Evolutionary conservation across 2,797 vertebrate species (phyloP), one percentile per base, ranked within the genome.

Genomic region (Enteromius unitaeniatus): DNA sequence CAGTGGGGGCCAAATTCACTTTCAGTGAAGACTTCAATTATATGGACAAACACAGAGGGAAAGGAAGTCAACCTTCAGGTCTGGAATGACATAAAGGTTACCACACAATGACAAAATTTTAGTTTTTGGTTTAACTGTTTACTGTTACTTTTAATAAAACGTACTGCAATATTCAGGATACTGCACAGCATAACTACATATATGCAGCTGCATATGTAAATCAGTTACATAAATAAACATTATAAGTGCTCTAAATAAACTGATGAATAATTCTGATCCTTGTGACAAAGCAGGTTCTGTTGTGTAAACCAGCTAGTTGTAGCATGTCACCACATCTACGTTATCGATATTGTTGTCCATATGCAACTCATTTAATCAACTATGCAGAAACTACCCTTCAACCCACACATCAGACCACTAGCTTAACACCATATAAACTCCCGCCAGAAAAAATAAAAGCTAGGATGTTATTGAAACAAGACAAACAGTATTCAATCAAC

Each of bases 261-360:
- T 64, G 11, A 15, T 62, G 26, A 73, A 55, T 65, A 65, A 65
- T 75, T 40, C 37, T 72, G 8, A 40, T 82, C 42, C 37, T 47
- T 49, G 26, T 47, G 40, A 73, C 10, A 49, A 45, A 53, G 31
- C 1, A 37, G 3, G 51, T 23, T 6, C 15, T 45, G 55, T 19
- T 51, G 68, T 34, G 21, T 53, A 74, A 81, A 74, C 15, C 28
- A 82, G 45, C 28, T 73, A 81, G 73, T 72, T 45, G 13, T 69
- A 34, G 34, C 67, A 58, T 26, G 67, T 55, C 15, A 70, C 37
- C 42, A 40, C 55, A 64, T 80, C 34, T 73, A 49, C 17, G 65
- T 53, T 3, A 17, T 19, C 4, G 1, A 72, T 26, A 11, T 28
- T 42, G 42, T 60, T n/a, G 40, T n/a, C 40, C 2, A 28, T 6